These are phyloP conservation scores for Schizaphis graminum DNA, from an alignment of 2,888 invertebrate species.

Conservation along the genomic window DNA sequence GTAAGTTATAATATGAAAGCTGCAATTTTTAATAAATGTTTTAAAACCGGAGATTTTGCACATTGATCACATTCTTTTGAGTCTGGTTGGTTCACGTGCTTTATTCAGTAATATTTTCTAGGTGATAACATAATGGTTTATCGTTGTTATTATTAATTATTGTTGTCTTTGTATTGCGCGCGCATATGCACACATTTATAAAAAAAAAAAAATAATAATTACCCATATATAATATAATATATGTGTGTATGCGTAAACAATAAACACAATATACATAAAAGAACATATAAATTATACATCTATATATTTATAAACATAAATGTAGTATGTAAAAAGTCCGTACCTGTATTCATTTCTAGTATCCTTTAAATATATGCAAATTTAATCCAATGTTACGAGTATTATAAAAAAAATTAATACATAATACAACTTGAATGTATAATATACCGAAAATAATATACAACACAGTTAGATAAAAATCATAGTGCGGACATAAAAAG, in stretches of 20 bases:
- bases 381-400: not conserved
- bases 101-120: not conserved
- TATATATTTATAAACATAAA: not conserved
- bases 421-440: not conserved
- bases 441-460: not conserved
- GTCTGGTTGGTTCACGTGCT: slow-evolving; percentile 6
- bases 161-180: not conserved
- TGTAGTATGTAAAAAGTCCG: not conserved
- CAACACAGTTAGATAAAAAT: not conserved
- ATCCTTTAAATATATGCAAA: not conserved
- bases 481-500: not conserved
- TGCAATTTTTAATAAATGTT: not conserved
- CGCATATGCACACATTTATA: not conserved
- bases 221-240: not conserved
- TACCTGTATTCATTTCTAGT: not conserved
- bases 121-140: slow-evolving; percentile 23
- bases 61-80: slow-evolving; percentile 26
- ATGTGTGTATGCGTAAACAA: not conserved
- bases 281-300: not conserved
- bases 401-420: not conserved
- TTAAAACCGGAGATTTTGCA: not conserved
- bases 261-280: not conserved
- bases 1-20: not conserved
- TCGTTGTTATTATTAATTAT: slow-evolving; percentile 25
- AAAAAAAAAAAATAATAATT: not conserved